These are phyloP conservation scores for Papilio helenus DNA, from an alignment of 1,140 invertebrate species.

Conservation along the genomic window DNA sequence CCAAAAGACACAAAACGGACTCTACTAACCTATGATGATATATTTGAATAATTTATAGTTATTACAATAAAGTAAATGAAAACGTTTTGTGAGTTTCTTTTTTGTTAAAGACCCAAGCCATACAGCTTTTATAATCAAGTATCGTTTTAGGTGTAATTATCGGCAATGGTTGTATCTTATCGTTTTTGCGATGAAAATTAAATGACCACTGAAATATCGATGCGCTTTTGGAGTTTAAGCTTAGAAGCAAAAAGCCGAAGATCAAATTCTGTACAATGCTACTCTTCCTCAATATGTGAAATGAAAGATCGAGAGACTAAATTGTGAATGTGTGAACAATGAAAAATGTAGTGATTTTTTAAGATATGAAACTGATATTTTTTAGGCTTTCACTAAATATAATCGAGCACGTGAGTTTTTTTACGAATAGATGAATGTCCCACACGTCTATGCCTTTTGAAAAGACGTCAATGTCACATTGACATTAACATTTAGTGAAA, in stretches of 20 bases:
- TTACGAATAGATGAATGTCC: neutral
- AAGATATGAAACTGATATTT: too few species aligned
- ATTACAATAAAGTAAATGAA: conserved; percentile 1
- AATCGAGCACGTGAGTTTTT: neutral
- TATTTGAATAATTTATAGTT: conserved; percentile 63
- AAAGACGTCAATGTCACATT: conserved; percentile 3
- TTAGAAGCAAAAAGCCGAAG: neutral
- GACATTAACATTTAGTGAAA: neutral
- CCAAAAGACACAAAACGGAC: conserved; percentile 73
- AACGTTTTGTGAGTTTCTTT: neutral
- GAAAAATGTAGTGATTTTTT: too few species aligned
- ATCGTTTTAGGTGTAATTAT: neutral
- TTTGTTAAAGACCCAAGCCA: neutral
- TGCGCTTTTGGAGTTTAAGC: neutral
- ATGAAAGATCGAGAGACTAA: too few species aligned
- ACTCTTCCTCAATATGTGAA: too few species aligned
- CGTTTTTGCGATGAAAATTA: neutral
- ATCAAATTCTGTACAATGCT: neutral
- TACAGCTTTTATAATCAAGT: neutral
- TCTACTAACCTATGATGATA: conserved; percentile 73
- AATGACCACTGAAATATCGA: neutral
- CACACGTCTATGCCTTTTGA: neutral
- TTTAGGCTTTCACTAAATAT: neutral
- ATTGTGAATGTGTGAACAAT: too few species aligned
- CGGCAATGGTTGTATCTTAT: neutral